Evolutionary conservation across 2,797 vertebrate genomes (phyloP).

Genomic region (Poliocrania exsul): DNA sequence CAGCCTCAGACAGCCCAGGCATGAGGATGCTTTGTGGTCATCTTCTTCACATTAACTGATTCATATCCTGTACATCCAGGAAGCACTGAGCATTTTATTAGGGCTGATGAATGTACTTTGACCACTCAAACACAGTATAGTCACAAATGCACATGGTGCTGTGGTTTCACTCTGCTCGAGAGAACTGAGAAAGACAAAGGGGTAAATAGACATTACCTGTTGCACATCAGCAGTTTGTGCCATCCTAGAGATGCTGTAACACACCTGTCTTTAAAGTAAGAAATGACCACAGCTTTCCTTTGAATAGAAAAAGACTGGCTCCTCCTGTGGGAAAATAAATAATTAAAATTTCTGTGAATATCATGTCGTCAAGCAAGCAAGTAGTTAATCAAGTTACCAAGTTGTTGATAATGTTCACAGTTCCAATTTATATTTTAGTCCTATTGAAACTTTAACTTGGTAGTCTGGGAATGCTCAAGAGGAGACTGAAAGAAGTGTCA

Average conservation of each 20-base stretch:
- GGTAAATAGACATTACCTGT: neutral
- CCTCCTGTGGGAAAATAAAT: neutral
- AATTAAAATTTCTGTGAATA: neutral
- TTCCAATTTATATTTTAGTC: neutral
- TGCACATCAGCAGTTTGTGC: neutral
- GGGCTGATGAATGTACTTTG: slow-evolving; percentile 10
- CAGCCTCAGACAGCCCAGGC: neutral
- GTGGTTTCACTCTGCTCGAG: neutral
- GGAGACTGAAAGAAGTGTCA: neutral
- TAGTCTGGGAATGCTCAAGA: neutral
- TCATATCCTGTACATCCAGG: slow-evolving; percentile 50
- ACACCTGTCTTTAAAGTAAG: neutral
- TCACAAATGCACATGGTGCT: neutral
- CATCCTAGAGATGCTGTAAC: neutral
- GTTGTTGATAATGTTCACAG: neutral
- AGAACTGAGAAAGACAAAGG: neutral
- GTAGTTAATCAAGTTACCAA: neutral
- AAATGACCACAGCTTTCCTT: neutral
- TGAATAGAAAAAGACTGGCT: neutral
- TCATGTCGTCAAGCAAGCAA: neutral
- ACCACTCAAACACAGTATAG: neutral
- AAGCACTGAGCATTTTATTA: slow-evolving; percentile 26
- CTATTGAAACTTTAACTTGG: neutral
- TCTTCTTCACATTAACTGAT: slow-evolving; percentile 47
- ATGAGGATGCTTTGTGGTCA: slow-evolving; percentile 36